These are phyloP conservation scores for Orussus abietinus DNA, from an alignment of 1,140 invertebrate genomes.

Conservation along the genomic window DNA sequence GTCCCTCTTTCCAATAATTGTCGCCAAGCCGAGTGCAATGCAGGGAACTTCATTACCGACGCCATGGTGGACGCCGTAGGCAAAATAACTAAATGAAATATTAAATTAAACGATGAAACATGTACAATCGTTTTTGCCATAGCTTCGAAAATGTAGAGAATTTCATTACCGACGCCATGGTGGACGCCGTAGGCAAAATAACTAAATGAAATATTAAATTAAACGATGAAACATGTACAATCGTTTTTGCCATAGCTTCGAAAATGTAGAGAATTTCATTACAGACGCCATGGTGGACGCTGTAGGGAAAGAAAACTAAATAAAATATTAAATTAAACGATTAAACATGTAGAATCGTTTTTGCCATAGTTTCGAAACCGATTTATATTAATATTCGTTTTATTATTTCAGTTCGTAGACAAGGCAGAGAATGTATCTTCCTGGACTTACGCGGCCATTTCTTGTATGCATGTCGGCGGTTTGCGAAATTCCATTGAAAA, in stretches of 20 bases:
- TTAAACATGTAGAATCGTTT: too few relatives aligned
- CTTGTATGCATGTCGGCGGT: conserved; percentile 68
- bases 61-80: conserved; percentile 62
- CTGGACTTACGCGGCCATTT: conserved; percentile 69
- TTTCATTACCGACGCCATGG: conserved; percentile 69
- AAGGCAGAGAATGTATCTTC: conserved; percentile 32
- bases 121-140: conserved; percentile 54
- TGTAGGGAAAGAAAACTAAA: conserved; percentile 40
- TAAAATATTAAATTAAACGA: too few relatives aligned
- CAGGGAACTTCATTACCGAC: conserved; percentile 73
- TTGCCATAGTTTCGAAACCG: conserved; percentile 64
- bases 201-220: too few relatives aligned
- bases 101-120: too few relatives aligned
- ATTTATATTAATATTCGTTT: conserved; percentile 5
- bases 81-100: too few relatives aligned
- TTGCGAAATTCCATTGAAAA: conserved; percentile 59
- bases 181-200: conserved; percentile 53
- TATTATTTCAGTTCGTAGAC: conserved; percentile 38
- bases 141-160: conserved; percentile 74
- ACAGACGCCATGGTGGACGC: conserved; percentile 67
- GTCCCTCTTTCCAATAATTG: conserved; percentile 60
- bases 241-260: conserved; percentile 61
- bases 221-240: too few relatives aligned
- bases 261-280: conserved; percentile 72
- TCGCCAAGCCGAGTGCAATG: conserved; percentile 64